These are phyloP conservation scores for Tetramorium bicarinatum DNA, from an alignment of 2,888 invertebrate species.

Conservation along the genomic window DNA sequence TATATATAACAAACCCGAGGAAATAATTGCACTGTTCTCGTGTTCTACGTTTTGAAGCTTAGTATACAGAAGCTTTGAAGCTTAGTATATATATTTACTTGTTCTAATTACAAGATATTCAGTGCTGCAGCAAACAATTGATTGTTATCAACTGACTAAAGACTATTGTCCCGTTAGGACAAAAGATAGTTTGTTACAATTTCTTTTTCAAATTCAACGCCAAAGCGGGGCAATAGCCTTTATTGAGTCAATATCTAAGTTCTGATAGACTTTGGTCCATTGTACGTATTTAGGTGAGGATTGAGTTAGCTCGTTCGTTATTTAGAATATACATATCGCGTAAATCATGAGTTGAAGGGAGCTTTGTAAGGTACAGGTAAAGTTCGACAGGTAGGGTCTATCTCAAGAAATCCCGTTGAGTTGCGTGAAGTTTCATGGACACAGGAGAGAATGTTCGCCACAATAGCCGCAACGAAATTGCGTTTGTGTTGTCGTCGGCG, in stretches of 20 bases:
- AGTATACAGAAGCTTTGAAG: not conserved
- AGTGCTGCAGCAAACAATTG: not conserved
- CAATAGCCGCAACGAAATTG: slow-evolving; percentile 24
- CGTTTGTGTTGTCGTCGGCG: slow-evolving; percentile 16
- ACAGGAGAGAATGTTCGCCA: slow-evolving; percentile 20
- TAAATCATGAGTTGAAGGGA: not conserved
- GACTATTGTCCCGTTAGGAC: slow-evolving; percentile 9
- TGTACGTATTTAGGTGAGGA: slow-evolving; percentile 20
- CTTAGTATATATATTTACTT: not conserved
- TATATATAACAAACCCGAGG: not conserved
- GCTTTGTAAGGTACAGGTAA: not conserved
- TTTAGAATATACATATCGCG: slow-evolving; percentile 26
- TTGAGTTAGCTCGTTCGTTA: slow-evolving; percentile 15
- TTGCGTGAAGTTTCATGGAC: slow-evolving; percentile 29
- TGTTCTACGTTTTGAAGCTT: no score
- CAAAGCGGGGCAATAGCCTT: not conserved
- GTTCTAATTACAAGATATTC: not conserved
- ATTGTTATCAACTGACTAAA: slow-evolving; percentile 18
- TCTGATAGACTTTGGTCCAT: slow-evolving; percentile 46
- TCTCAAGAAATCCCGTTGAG: slow-evolving; percentile 20
- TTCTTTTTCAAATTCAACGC: not conserved
- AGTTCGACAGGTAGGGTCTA: slow-evolving; percentile 15
- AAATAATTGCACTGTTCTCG: not conserved
- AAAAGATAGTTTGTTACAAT: slow-evolving; percentile 9
- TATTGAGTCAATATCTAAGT: not conserved